Conservation (phyloP, 2,797 vertebrate species). For the Clarias pachynema region DNA sequence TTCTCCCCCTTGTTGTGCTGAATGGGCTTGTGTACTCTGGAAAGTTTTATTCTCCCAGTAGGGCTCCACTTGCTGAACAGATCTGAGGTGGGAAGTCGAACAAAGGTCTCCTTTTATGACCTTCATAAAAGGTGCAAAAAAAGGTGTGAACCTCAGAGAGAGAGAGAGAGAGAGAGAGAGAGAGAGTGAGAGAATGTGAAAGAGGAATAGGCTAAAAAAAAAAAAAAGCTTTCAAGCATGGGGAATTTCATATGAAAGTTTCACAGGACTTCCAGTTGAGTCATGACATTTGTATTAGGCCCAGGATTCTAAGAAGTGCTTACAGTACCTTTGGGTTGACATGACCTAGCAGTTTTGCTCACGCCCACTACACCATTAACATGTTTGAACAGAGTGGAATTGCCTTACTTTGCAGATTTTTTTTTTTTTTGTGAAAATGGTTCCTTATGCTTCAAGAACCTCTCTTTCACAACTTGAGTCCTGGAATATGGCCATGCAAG, state of each 20-base stretch:
- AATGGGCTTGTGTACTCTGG: neutral
- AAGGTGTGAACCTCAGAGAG: slow-evolving; percentile 53
- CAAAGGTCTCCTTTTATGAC: neutral
- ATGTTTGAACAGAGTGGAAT: neutral
- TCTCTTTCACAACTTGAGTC: no score
- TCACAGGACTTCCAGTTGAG: neutral
- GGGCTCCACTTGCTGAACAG: neutral
- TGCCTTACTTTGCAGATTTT: neutral
- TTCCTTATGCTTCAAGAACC: no score
- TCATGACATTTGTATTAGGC: neutral
- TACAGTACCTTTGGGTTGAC: neutral
- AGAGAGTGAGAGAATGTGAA: no score
- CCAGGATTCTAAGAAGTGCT: neutral
- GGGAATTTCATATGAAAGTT: neutral
- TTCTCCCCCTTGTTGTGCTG: neutral
- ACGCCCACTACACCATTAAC: neutral
- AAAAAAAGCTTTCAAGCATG: no score
- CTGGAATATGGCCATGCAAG: no score
- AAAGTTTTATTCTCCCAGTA: neutral
- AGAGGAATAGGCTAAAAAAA: no score
- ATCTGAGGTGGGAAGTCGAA: neutral
- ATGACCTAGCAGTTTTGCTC: neutral
- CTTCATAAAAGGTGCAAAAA: neutral
- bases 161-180: neutral
- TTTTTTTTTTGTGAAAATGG: no score